These are phyloP conservation scores for Streptopelia turtur DNA, from an alignment of 2,797 vertebrate genomes.

Conservation along the genomic window DNA sequence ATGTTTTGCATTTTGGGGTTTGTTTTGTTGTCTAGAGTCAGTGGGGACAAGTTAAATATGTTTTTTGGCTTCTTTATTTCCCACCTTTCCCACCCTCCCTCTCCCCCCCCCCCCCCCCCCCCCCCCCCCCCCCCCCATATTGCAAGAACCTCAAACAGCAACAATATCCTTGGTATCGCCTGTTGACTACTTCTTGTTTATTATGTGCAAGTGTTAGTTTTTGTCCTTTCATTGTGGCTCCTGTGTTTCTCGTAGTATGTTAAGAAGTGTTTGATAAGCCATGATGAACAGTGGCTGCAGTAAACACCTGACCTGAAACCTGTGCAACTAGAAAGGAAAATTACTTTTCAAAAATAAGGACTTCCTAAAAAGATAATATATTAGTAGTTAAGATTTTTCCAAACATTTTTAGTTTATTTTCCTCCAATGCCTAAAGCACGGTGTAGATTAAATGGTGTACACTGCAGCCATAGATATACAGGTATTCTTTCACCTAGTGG, in stretches of 20 bases:
- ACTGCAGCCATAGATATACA: not conserved
- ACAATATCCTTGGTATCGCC: not conserved
- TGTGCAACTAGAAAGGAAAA: not conserved
- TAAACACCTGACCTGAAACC: not conserved
- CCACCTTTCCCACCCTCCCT: no score
- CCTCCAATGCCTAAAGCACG: not conserved
- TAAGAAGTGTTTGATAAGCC: not conserved
- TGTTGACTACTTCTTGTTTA: not conserved
- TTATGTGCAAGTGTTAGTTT: not conserved
- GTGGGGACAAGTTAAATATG: not conserved
- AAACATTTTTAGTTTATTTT: not conserved
- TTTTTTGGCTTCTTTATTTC: accelerated
- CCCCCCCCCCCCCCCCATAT: accelerated
- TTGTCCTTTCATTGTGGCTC: not conserved
- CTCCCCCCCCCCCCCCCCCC: accelerated
- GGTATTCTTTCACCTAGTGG: not conserved
- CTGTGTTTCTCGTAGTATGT: not conserved
- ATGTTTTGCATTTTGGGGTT: not conserved
- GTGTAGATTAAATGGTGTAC: not conserved
- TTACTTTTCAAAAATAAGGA: not conserved
- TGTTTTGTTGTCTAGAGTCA: not conserved
- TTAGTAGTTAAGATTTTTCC: not conserved
- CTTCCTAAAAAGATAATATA: not conserved
- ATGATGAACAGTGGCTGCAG: not conserved
- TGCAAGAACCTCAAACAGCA: not conserved